Conservation (phyloP, 2,888 invertebrate genomes). For the Electrophaes corylata region DNA sequence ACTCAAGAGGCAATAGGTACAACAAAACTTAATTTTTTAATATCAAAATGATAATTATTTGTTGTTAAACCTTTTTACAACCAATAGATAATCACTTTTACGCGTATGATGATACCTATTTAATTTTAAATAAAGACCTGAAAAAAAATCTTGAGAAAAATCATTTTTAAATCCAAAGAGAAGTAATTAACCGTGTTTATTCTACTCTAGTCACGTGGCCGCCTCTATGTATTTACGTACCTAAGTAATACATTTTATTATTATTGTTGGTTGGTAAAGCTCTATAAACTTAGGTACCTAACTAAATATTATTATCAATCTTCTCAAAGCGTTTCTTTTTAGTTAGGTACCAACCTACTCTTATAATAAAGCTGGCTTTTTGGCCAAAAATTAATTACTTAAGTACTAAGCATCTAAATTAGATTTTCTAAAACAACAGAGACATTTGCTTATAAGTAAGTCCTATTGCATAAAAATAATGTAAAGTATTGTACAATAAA, state of each 20-base stretch:
- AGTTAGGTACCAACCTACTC: not conserved
- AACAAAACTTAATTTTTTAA: no score
- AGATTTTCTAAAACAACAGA: conserved; percentile 45
- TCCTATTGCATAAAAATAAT: conserved; percentile 37
- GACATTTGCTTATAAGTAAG: conserved; percentile 43
- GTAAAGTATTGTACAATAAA: conserved; percentile 38
- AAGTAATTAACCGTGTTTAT: no score
- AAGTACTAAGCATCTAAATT: conserved; percentile 41
- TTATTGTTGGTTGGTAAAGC: not conserved
- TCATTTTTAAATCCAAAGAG: no score
- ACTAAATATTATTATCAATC: not conserved
- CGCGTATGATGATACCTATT: no score
- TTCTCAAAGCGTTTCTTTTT: not conserved
- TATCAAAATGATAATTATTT: no score
- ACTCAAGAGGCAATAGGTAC: no score
- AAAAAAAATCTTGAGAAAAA: no score
- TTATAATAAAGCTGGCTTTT: conserved; percentile 40
- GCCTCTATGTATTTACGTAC: no score
- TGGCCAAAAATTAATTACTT: conserved; percentile 40
- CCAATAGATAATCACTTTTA: no score
- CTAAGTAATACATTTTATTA: not conserved
- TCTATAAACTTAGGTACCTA: not conserved
- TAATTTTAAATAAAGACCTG: no score
- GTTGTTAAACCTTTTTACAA: no score
- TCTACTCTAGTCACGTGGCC: no score